Evolutionary conservation across 2,888 invertebrate genomes (phyloP).

Genomic region (Eupelmus urozonus): DNA sequence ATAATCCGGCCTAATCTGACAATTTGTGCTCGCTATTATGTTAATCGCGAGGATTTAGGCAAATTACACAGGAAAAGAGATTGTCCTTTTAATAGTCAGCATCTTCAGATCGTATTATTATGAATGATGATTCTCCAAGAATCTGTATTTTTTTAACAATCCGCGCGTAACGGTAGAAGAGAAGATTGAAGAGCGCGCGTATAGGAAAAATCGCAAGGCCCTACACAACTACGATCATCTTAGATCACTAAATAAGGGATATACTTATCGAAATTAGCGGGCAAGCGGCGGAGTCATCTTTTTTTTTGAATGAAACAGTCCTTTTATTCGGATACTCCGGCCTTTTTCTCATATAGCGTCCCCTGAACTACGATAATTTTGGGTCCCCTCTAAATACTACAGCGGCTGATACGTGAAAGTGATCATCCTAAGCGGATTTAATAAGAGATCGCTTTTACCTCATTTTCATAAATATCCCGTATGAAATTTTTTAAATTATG

Average conservation of each 20-base stretch:
- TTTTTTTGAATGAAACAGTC: conserved; percentile 44
- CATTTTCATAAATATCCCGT: conserved; percentile 31
- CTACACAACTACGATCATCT: conserved; percentile 8
- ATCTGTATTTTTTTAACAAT: conserved; percentile 23
- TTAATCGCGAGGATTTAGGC: conserved; percentile 47
- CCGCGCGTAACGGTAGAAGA: conserved; percentile 39
- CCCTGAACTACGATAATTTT: conserved; percentile 37
- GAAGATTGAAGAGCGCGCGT: conserved; percentile 41
- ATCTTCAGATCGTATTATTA: conserved; percentile 39
- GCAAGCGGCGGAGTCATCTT: conserved; percentile 37
- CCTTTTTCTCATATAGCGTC: conserved; percentile 1
- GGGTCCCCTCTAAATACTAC: conserved; percentile 22
- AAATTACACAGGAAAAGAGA: conserved; percentile 53
- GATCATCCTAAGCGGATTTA: conserved; percentile 25
- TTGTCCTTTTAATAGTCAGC: conserved; percentile 52
- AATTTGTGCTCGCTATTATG: conserved; percentile 45
- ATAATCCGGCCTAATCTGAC: conserved; percentile 46
- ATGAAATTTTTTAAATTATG: conserved; percentile 15
- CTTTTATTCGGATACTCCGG: conserved; percentile 10
- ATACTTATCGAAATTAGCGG: conserved; percentile 55
- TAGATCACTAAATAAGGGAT: conserved; percentile 47
- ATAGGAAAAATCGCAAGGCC: conserved; percentile 15
- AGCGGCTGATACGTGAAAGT: conserved; percentile 15
- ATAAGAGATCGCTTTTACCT: conserved; percentile 43
- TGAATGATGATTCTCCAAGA: conserved; percentile 34